Conservation (phyloP, 2,888 invertebrate genomes). For the Coelopa pilipes region DNA sequence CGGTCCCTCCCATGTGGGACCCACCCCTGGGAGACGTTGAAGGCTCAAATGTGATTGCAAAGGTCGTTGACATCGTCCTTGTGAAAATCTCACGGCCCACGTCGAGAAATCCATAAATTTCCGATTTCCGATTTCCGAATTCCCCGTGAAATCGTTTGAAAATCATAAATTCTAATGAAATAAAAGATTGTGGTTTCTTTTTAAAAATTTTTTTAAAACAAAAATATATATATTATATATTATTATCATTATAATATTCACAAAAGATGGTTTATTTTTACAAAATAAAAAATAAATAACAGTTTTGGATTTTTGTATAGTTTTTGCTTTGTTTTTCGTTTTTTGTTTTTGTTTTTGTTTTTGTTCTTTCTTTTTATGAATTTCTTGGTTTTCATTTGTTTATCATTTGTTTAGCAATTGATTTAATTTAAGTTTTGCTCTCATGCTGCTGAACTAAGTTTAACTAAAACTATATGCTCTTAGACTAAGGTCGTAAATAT, state of each 20-base stretch:
- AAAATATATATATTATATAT: conserved; percentile 41
- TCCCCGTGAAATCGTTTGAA: background rate
- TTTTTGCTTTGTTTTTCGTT: conserved; percentile 4
- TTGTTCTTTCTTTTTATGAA: background rate
- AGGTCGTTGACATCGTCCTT: no score
- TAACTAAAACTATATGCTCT: conserved; percentile 7
- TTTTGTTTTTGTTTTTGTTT: conserved; percentile 4
- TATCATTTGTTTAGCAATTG: conserved; percentile 8
- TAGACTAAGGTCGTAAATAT: background rate
- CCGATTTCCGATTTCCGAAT: no score
- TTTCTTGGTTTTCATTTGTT: conserved; percentile 10
- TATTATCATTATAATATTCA: conserved; percentile 22
- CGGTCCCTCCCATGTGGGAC: no score
- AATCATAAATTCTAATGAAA: conserved; percentile 23
- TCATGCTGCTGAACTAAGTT: background rate
- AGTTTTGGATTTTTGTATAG: conserved; percentile 41
- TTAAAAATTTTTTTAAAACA: conserved; percentile 44
- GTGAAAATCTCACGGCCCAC: no score
- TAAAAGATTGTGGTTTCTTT: conserved; percentile 41
- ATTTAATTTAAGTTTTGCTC: background rate
- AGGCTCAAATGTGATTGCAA: no score
- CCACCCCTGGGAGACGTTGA: no score
- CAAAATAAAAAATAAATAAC: conserved; percentile 48
- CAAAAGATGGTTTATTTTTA: conserved; percentile 38
- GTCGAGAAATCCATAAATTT: no score